Evolutionary conservation across 1,140 invertebrate genomes (phyloP).

Genomic region (Diprion similis): DNA sequence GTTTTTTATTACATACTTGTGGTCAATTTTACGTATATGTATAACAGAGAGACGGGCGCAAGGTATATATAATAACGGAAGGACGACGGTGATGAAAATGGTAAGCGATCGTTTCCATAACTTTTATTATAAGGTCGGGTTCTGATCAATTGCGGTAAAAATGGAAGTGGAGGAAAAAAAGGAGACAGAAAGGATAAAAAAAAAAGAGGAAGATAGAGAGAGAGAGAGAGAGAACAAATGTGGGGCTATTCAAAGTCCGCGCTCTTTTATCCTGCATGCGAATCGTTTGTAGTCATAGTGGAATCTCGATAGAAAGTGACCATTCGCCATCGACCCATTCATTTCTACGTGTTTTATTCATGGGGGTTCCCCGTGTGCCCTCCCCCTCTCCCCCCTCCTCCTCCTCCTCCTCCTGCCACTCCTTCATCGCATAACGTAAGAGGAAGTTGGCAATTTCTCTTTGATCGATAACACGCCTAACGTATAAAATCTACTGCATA

Average conservation of each 20-base stretch:
- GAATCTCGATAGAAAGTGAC: constrained; percentile 5
- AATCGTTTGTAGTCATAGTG: not conserved
- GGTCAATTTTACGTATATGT: too few species aligned
- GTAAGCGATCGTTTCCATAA: not conserved
- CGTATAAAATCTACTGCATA: too few species aligned
- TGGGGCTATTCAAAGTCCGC: too few species aligned
- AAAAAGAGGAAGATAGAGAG: not conserved
- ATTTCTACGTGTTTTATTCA: not conserved
- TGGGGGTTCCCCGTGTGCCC: not conserved
- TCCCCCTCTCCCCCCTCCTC: too few species aligned
- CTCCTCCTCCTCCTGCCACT: too few species aligned
- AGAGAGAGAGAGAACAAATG: too few species aligned
- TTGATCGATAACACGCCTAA: not conserved
- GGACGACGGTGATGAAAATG: too few species aligned
- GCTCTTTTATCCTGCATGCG: too few species aligned
- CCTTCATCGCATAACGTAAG: not conserved
- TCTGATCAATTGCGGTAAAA: too few species aligned
- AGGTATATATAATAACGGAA: too few species aligned
- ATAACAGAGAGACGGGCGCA: too few species aligned
- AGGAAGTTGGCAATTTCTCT: not conserved
- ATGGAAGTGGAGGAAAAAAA: not conserved
- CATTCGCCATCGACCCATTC: constrained; percentile 1
- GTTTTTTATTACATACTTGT: too few species aligned
- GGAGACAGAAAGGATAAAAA: not conserved
- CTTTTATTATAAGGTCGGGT: not conserved